Conservation (phyloP, 2,113 vertebrate species). For the Dissostichus mawsoni region DNA sequence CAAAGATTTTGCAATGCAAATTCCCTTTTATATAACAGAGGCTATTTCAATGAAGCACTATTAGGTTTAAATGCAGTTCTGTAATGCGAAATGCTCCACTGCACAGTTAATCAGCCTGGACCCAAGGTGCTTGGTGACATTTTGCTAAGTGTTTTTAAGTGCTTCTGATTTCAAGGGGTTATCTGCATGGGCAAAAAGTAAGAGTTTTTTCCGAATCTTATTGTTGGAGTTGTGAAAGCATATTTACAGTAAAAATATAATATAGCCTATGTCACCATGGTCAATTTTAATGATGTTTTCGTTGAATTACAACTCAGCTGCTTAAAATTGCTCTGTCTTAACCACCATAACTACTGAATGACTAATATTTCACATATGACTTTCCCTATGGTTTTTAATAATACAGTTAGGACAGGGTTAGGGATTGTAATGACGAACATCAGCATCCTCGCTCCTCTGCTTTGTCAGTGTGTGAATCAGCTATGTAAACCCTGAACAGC, state of each 20-base stretch:
- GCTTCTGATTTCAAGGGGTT: conserved; percentile 47
- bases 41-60: conserved; percentile 14
- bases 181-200: conserved; percentile 6
- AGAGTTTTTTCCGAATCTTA: not conserved
- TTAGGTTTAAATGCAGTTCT: conserved; percentile 33
- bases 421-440: conserved; percentile 1
- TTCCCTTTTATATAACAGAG: conserved; percentile 25
- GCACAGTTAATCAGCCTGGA: conserved; percentile 36
- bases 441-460: conserved; percentile 4
- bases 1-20: conserved; percentile 36
- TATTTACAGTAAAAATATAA: not conserved
- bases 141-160: conserved; percentile 58
- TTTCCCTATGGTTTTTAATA: not conserved
- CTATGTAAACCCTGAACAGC: conserved; percentile 35
- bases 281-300: not conserved
- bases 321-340: not conserved
- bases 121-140: conserved; percentile 47
- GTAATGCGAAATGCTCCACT: conserved; percentile 29
- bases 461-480: conserved; percentile 24
- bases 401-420: not conserved
- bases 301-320: not conserved
- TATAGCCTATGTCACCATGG: not conserved
- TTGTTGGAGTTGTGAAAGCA: not conserved
- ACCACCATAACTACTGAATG: not conserved
- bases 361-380: not conserved